Base-by-base conservation (phyloP, 2,113 vertebrate genomes). In the Nycticebus coucang region DNA sequence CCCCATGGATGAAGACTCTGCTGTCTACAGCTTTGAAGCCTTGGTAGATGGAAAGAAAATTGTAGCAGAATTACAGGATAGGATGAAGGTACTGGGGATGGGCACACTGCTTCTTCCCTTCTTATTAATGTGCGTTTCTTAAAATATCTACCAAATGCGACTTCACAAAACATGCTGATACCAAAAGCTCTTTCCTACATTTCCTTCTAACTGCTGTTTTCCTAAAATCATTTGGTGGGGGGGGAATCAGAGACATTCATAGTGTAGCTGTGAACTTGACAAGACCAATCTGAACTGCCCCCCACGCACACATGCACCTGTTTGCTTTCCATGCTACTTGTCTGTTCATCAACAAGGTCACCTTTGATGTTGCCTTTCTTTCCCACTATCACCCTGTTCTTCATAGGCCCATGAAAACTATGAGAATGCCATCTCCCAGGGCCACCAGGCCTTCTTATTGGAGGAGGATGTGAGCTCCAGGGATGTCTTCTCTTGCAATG, bases 1-100 rank as follows among this genome's bases (percentile, higher is more conserved):
- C 94, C 99, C 99, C 87, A 95, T 99, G 98, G 98, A 99, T 74
- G 98, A 98, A 72, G 99, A 99, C 64, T 98, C 98, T 68, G 98
- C 99, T 26, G 98, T 99, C 41, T 99, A 98, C 93, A 98, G 98
- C 93, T 99, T 99, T 53, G 98, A 99, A 64, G 99, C 98, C 77
- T 87, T 97, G 81, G 97, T 99, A 35, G 98, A 99, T 95, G 98
- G 98, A 82, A 98, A 97, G 33, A 98, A 94, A 90, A 98, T 99
- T 81, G 98, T 98, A 59, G 99, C 99, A 11, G 98, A 99, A 92
- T 97, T 99, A 90, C 97, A 98, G 92, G 99, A 99, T 81, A 99
- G 98, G 96, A 75, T 97, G 50, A 55, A 98, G 98, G 99, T 99
- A 95, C 95, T 10, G 35, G 19, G 1, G 19, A 81, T 50, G 26